These are phyloP conservation scores for Pseudomyrmex flavicornis DNA, from an alignment of 1,140 invertebrate species.

Conservation along the genomic window DNA sequence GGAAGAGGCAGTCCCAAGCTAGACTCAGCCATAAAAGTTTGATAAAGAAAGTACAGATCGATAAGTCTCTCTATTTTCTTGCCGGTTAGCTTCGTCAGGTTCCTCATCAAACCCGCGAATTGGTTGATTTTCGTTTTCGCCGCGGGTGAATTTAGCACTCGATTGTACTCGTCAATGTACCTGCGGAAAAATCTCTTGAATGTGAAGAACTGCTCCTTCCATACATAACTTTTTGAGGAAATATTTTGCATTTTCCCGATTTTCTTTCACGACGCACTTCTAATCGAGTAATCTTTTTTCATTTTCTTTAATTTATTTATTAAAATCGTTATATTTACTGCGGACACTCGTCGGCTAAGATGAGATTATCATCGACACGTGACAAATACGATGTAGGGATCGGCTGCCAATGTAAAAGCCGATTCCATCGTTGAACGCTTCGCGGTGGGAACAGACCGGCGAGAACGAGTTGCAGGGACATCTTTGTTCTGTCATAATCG, in stretches of 20 bases:
- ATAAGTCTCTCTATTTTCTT: constrained; percentile 82
- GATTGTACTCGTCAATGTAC: constrained; percentile 84
- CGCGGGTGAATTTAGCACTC: constrained; percentile 80
- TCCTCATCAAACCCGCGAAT: constrained; percentile 79
- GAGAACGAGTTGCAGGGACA: constrained; percentile 86
- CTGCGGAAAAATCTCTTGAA: constrained; percentile 65
- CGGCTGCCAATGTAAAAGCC: constrained; percentile 86
- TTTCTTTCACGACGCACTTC: background rate
- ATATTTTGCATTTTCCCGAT: background rate
- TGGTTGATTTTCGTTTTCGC: constrained; percentile 75
- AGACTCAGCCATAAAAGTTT: constrained; percentile 84
- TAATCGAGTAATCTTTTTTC: background rate
- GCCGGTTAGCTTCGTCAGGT: constrained; percentile 80
- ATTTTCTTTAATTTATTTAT: background rate
- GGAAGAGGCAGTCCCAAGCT: constrained; percentile 75
- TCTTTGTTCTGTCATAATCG: constrained; percentile 87
- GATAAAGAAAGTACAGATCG: constrained; percentile 85
- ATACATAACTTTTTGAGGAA: background rate
- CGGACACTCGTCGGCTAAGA: constrained; percentile 65
- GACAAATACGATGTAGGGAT: constrained; percentile 84
- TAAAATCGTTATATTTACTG: constrained; percentile 78
- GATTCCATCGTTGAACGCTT: constrained; percentile 83
- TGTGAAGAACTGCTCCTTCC: background rate
- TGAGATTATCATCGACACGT: constrained; percentile 80
- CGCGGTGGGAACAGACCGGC: constrained; percentile 85